Conservation (phyloP, 2,113 vertebrate species). For the Elgaria multicarinata region DNA sequence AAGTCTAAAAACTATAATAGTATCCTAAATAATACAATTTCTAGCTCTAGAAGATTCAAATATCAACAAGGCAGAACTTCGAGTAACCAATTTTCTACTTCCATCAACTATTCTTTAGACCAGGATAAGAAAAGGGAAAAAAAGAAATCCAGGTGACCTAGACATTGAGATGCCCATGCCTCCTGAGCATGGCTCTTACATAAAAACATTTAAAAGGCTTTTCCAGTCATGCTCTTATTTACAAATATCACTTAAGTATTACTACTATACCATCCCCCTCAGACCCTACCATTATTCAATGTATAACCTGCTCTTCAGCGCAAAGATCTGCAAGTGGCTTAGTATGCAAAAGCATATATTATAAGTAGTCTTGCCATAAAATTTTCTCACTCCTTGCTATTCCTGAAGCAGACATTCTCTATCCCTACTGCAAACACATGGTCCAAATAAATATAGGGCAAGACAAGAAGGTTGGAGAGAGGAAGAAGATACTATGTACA, state of each 20-base stretch:
- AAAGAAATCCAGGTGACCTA: neutral
- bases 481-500: neutral
- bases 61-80: neutral
- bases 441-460: neutral
- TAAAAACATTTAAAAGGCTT: neutral
- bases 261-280: neutral
- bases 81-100: neutral
- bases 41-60: neutral
- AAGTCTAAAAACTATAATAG: too few species aligned
- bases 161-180: neutral
- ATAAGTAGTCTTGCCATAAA: neutral
- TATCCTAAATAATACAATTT: too few species aligned
- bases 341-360: neutral
- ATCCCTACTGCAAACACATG: too few species aligned
- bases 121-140: neutral
- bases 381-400: neutral
- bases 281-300: neutral
- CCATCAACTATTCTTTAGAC: neutral
- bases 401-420: neutral
- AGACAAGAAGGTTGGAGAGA: neutral
- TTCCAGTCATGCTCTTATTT: neutral
- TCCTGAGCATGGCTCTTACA: neutral
- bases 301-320: neutral
- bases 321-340: neutral
- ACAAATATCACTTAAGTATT: neutral